Evolutionary conservation across 2,888 invertebrate genomes (phyloP).

Genomic region (Andrena bicolor): DNA sequence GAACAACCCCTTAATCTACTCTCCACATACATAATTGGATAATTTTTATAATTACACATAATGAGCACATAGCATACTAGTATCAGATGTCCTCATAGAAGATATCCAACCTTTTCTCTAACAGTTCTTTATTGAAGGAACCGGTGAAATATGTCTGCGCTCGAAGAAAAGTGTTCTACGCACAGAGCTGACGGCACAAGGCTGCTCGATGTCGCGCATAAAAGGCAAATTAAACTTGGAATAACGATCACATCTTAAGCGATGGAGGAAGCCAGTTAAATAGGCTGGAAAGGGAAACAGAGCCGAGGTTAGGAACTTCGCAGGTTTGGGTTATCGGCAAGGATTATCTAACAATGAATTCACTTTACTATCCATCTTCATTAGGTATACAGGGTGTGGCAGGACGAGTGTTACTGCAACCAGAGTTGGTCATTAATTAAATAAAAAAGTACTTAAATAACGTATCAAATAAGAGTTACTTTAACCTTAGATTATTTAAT

Average conservation of each 20-base stretch:
- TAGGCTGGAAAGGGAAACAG: conserved; percentile 50
- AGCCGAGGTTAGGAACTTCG: conserved; percentile 44
- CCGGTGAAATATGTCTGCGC: neutral
- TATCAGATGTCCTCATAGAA: neutral
- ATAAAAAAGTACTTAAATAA: no score
- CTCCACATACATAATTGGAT: no score
- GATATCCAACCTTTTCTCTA: neutral
- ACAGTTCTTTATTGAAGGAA: no score
- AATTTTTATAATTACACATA: no score
- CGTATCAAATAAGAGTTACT: no score
- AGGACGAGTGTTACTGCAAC: neutral
- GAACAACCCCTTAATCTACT: no score
- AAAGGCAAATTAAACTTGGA: conserved; percentile 31
- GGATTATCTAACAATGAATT: conserved; percentile 34
- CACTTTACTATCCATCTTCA: conserved; percentile 14
- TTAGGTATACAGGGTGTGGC: neutral
- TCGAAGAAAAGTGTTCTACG: conserved; percentile 3
- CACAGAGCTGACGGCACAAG: conserved; percentile 12
- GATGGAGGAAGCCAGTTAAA: conserved; percentile 47
- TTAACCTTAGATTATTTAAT: no score
- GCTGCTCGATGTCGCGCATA: conserved; percentile 24
- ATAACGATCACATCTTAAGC: conserved; percentile 34
- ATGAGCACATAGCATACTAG: neutral
- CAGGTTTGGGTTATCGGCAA: conserved; percentile 43
- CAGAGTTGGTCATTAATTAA: neutral